Conservation (phyloP, 2,888 invertebrate genomes). For the Coenonympha arcania region DNA sequence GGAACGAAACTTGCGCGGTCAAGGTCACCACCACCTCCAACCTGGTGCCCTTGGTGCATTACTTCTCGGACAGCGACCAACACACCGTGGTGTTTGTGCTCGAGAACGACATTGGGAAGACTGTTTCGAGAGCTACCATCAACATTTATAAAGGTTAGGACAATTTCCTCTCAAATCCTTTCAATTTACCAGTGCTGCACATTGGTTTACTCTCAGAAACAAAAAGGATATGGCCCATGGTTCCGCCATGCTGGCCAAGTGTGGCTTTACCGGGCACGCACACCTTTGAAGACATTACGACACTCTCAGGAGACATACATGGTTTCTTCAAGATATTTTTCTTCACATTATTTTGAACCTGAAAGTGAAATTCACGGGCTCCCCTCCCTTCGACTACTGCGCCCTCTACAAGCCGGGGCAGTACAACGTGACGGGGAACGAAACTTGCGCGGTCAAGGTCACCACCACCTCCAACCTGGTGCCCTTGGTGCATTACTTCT, state of each 20-base stretch:
- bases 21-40: slow-evolving; percentile 64
- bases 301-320: no score
- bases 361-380: slow-evolving; percentile 82
- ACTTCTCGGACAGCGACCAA: slow-evolving; percentile 79
- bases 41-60: slow-evolving; percentile 78
- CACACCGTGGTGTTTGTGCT: slow-evolving; percentile 86
- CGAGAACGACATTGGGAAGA: slow-evolving; percentile 82
- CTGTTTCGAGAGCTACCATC: slow-evolving; percentile 80
- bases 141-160: slow-evolving; percentile 93
- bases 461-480: slow-evolving; percentile 74
- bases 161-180: slow-evolving; percentile 26
- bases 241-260: no score
- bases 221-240: no score
- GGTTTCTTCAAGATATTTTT: no score
- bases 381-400: slow-evolving; percentile 82
- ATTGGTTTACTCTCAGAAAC: no score
- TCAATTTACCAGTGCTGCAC: no score
- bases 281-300: no score
- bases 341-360: no score
- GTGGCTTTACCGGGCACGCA: no score
- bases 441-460: slow-evolving; percentile 75
- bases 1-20: slow-evolving; percentile 81
- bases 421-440: slow-evolving; percentile 83
- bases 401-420: slow-evolving; percentile 76
- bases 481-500: slow-evolving; percentile 79